Percentiles rank a stretch among this genome's conserved stretches.
phyloP scores from a whole-genome alignment of 2,888 invertebrate genomes.

The Zygothrica quintamaculata region DNA sequence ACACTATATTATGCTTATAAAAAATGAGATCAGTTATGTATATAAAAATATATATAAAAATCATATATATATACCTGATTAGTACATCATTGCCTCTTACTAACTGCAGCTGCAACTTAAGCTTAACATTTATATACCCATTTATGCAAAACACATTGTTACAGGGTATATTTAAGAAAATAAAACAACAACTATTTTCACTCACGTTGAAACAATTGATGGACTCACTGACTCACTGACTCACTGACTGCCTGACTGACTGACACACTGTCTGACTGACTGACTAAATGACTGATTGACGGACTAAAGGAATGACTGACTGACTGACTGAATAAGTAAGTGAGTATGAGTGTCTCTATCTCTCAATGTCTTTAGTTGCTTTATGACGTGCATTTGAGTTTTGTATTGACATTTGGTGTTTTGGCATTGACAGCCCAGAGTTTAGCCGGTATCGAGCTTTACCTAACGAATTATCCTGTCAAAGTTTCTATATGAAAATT shows the following conservation, averaged over 20 bases:
- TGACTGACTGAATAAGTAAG: conserved; percentile 20
- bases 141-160: background rate
- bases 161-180: conserved; percentile 2
- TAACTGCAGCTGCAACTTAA: no score
- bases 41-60: no score
- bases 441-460: conserved; percentile 26
- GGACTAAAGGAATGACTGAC: conserved; percentile 7
- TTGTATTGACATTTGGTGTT: conserved; percentile 58
- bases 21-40: no score
- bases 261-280: background rate
- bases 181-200: conserved; percentile 42
- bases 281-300: no score
- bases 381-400: conserved; percentile 53
- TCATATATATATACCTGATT: no score
- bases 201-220: conserved; percentile 65
- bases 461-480: background rate
- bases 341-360: conserved; percentile 43
- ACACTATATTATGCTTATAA: no score
- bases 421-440: conserved; percentile 57
- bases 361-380: conserved; percentile 43
- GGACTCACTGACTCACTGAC: conserved; percentile 14
- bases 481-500: conserved; percentile 22
- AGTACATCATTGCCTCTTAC: no score
- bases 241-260: conserved; percentile 11
- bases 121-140: no score